A percentile compares a stretch with the other conserved stretches of the same genome.
Evolutionary conservation across 2,888 invertebrate species (phyloP).

Genomic region (Andrena trimmerana): DNA sequence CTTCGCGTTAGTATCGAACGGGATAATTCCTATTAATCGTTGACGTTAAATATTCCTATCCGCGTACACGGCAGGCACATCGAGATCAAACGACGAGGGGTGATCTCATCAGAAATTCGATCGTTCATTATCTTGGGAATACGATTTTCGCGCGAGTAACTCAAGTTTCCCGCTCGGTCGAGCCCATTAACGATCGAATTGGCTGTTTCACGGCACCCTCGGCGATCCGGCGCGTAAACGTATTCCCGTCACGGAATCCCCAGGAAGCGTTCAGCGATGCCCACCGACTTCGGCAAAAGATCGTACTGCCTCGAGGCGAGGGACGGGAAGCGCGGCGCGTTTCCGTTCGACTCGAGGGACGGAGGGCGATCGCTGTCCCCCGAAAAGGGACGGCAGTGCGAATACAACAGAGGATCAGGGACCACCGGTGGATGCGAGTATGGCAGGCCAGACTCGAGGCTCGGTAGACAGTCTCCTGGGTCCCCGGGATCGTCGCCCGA

Average conservation of each 20-base stretch:
- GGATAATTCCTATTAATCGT: not conserved
- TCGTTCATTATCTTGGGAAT: conserved; percentile 1
- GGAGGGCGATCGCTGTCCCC: conserved; percentile 68
- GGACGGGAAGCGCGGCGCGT: conserved; percentile 68
- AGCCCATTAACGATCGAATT: conserved; percentile 51
- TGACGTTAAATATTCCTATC: too few relatives aligned
- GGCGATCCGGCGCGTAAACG: conserved; percentile 62
- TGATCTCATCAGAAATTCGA: conserved; percentile 33
- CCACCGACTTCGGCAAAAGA: conserved; percentile 81
- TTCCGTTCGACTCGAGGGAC: conserved; percentile 63
- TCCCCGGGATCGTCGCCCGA: conserved; percentile 81
- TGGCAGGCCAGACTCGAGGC: conserved; percentile 62
- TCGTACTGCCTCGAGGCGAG: conserved; percentile 76
- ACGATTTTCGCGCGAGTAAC: conserved; percentile 10
- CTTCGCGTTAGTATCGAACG: not conserved
- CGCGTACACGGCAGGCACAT: too few relatives aligned
- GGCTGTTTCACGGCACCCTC: conserved; percentile 9
- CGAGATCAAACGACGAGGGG: conserved; percentile 10
- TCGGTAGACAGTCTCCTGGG: conserved; percentile 61
- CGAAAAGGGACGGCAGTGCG: conserved; percentile 62
- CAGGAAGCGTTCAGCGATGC: conserved; percentile 81
- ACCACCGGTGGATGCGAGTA: conserved; percentile 56
- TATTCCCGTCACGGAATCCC: conserved; percentile 67
- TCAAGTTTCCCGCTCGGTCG: conserved; percentile 9
- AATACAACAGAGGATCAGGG: conserved; percentile 54